phyloP scores from a whole-genome alignment of 2,888 invertebrate species.

The Coenonympha glycerion region DNA sequence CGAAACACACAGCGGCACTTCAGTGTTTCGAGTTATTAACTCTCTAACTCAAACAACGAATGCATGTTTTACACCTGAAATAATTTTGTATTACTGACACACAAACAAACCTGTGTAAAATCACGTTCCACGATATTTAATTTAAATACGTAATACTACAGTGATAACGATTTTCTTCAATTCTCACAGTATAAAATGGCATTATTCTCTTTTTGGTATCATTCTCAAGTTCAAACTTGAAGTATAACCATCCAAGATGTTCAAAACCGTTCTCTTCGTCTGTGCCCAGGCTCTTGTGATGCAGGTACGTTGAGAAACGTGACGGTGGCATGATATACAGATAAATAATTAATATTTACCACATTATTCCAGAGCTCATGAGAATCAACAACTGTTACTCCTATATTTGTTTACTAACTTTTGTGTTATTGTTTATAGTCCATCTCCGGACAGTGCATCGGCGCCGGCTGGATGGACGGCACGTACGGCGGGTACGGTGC shows the following conservation, averaged over 20 bases:
- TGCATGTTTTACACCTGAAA: too few species aligned
- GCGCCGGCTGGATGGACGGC: too few species aligned
- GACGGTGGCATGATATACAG: too few species aligned
- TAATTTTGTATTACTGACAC: not conserved
- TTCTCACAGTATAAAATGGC: not conserved
- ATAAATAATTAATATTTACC: too few species aligned
- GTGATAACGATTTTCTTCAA: not conserved
- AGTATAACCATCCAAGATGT: slow-evolving; percentile 12
- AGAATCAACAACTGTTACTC: too few species aligned
- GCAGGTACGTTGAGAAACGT: slow-evolving; percentile 7
- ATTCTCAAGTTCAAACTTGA: not conserved
- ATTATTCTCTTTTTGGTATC: not conserved
- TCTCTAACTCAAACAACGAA: too few species aligned
- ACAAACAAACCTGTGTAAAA: not conserved
- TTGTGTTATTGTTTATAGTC: slow-evolving; percentile 15
- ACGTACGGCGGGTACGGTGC: not conserved
- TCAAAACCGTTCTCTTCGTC: slow-evolving; percentile 15
- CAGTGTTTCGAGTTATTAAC: not conserved
- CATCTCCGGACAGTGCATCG: slow-evolving; percentile 20
- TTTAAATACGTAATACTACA: not conserved
- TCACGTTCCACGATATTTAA: not conserved
- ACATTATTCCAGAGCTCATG: too few species aligned
- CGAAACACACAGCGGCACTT: too few species aligned
- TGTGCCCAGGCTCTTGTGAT: slow-evolving; percentile 22
- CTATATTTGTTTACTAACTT: too few species aligned